Base-by-base conservation (phyloP, 2,888 invertebrate species). In the Pocota personata region DNA sequence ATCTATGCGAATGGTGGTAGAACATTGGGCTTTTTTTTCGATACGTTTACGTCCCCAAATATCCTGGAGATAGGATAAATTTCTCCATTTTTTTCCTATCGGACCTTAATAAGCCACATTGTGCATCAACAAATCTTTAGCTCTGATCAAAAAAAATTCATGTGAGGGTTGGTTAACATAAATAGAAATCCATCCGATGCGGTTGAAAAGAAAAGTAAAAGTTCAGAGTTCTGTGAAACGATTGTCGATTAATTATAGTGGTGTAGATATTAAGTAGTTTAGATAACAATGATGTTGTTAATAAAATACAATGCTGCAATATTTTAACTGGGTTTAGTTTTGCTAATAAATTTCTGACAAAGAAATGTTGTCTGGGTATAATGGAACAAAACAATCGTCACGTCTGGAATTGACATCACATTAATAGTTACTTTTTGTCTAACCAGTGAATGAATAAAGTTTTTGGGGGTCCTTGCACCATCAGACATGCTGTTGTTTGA, bases 91-190 rank as follows among this genome's bases (percentile, higher is more conserved):
- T 37, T 27, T 10, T 16, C 40, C 55, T 48, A 8, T 64, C 16
- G 48, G 79, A 64, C 62, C 71, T 19, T 62, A 52, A 78, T 78
- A 78, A 71, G 55, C 62, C 62, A 43, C 35, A 30, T 32, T 55
- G 24, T 24, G 12, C 37, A 37, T 40, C n/a, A 6, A 27, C 3
- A 10, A 19, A 43, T 57, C 57, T 21, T 16, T 32, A 30, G 12
- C 21, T 32, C 21, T 55, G 14, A 62, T 62, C 14, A 43, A 12
- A 10, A 43, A 8, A 30, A 27, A 30, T 8, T 62, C 60, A 43
- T 43, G 60, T 14, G 40, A 16, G 24, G 43, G 60, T 62, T 3
- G 24, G 0, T 4, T 14, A 6, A 24, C 40, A 3, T n/a, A 14
- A 7, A 58, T n/a, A 37, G 10, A 21, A 0, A 37, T 58, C 10